Base-by-base conservation (phyloP, 2,113 vertebrate species). In the Catharus fuscescens region DNA sequence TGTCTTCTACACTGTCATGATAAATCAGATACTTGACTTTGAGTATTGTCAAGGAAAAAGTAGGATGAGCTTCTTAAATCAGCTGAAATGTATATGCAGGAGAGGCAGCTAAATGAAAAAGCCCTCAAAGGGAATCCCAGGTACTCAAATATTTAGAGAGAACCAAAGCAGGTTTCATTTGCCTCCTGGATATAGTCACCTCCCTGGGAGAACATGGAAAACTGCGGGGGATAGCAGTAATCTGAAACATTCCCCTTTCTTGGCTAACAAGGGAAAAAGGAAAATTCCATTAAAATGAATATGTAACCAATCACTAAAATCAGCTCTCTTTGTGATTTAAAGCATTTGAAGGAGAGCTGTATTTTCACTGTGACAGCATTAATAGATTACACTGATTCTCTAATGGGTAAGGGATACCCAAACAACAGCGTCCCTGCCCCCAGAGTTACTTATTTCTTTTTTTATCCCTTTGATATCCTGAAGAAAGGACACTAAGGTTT, bases 131-230 rank as follows among this genome's bases (percentile, higher is more conserved):
- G 59, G 86, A 94, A 93, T 78, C 36, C 29, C 1, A 0, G 25
- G 48, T 90, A 78, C 69, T 93, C 88, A 94, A 95, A 94, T 93
- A 93, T 90, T 92, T 93, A 92, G 54, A 95, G 45, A 93, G 38
- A 86, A 88, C 31, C 19, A 94, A 88, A 74, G 38, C 65, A 81
- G 50, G 18, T 92, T 90, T 93, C 62, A 57, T 88, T 94, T 92
- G 65, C 90, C 77, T 84, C 24, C 67, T 77, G 61, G 60, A 62
- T 62, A 80, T 5, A 44, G 77, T 78, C 65, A 56, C 40, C 34
- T 92, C 52, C 73, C 83, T 83, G 45, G 47, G 79, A 95, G 61
- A 90, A 90, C 48, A 80, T 8, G 9, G 50, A 77, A 82, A 89
- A 86, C 44, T 70, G 52, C 3, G 0, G 82, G 65, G 61, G 65